A percentile compares a stretch with the other conserved stretches of the same genome.
These are phyloP conservation scores for Neuroterus valhalla DNA, from an alignment of 1,140 invertebrate species.

Conservation along the genomic window DNA sequence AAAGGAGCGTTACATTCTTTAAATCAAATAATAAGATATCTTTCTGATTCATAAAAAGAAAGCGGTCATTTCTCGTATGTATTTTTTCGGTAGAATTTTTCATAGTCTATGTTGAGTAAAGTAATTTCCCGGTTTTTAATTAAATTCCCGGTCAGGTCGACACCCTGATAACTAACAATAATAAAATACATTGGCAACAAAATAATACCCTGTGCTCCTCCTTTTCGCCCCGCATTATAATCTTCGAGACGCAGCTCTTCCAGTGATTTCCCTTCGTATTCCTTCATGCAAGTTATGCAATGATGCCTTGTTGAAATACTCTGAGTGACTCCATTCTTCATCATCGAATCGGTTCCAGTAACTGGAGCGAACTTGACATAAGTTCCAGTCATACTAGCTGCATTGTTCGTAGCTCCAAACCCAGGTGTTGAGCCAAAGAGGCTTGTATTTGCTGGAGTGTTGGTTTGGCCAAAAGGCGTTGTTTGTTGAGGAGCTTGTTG, in stretches of 20 bases:
- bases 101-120: too few relatives aligned
- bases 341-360: conserved; percentile 91
- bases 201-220: conserved; percentile 72
- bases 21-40: too few relatives aligned
- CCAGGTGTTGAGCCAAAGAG: conserved; percentile 77
- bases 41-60: too few relatives aligned
- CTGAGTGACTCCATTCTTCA: conserved; percentile 88
- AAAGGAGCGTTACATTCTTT: too few relatives aligned
- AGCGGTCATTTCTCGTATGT: too few relatives aligned
- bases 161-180: too few relatives aligned
- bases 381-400: conserved; percentile 79
- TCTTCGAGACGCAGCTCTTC: conserved; percentile 96
- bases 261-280: conserved; percentile 95
- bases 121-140: too few relatives aligned
- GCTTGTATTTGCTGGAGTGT: conserved; percentile 68
- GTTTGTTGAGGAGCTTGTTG: conserved; percentile 69
- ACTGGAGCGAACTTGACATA: conserved; percentile 90
- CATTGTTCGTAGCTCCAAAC: conserved; percentile 75
- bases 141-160: too few relatives aligned
- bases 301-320: conserved; percentile 94
- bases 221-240: conserved; percentile 92
- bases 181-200: background rate
- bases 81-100: too few relatives aligned
- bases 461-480: conserved; percentile 80
- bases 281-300: conserved; percentile 98